phyloP scores from a whole-genome alignment of 2,888 invertebrate genomes.

The Dryadula phaetusa region DNA sequence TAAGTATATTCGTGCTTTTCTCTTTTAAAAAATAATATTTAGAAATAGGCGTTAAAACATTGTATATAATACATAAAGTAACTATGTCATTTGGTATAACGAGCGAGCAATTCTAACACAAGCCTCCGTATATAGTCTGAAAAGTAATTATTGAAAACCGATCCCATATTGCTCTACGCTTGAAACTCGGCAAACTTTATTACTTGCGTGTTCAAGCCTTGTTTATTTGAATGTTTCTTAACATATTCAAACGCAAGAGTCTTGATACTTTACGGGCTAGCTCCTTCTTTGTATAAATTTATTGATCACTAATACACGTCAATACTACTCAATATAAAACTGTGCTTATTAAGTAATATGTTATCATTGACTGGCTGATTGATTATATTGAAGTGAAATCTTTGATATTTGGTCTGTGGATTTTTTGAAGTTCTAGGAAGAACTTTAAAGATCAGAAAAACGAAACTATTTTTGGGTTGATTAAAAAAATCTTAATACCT shows the following conservation, averaged over 20 bases:
- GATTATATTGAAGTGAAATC: no score
- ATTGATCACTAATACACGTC: no score
- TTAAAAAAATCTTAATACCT: no score
- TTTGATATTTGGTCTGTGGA: no score
- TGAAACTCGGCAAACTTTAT: constrained; percentile 17
- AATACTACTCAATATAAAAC: no score
- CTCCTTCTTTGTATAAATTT: neutral
- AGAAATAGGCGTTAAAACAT: neutral
- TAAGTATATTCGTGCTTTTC: no score
- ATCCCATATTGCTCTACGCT: constrained; percentile 13
- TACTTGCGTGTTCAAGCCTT: constrained; percentile 18
- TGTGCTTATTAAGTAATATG: no score
- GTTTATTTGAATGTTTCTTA: constrained; percentile 21
- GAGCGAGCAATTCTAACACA: constrained; percentile 4
- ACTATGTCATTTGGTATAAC: neutral
- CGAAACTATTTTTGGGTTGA: no score
- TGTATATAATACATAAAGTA: neutral
- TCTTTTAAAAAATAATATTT: no score
- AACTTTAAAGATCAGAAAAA: no score
- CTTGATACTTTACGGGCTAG: neutral
- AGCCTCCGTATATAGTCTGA: neutral
- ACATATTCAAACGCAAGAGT: neutral
- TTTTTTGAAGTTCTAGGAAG: no score
- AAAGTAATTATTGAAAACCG: constrained; percentile 23
- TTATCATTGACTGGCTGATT: no score